Percentiles rank a stretch among this genome's conserved stretches.
Evolutionary conservation across 2,888 invertebrate species (phyloP).

Genomic region (Dasypolia templi): DNA sequence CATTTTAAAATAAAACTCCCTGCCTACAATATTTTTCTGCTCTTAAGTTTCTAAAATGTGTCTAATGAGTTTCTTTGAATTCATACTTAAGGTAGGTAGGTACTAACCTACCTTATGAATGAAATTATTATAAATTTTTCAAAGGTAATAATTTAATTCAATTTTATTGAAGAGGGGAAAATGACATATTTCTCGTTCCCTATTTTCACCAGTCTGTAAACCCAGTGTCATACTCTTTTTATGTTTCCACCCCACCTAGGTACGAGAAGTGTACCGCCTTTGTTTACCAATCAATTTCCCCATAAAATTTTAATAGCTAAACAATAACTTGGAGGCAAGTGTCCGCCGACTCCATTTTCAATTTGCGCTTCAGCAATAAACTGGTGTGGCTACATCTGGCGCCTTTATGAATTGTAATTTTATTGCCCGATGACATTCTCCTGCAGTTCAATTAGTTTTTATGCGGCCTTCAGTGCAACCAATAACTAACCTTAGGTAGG

Average conservation of each 20-base stretch:
- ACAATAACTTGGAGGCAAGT: conserved; percentile 84
- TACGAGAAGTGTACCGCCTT: conserved; percentile 12
- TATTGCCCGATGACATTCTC: conserved; percentile 83
- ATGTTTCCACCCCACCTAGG: conserved; percentile 16
- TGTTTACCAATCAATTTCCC: conserved; percentile 66
- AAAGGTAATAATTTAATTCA: neutral
- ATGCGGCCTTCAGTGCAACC: conserved; percentile 68
- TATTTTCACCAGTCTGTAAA: conserved; percentile 26
- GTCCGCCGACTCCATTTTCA: conserved; percentile 81
- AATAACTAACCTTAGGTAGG: conserved; percentile 16
- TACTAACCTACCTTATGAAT: neutral
- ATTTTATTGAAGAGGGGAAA: neutral
- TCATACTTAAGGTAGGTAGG: neutral
- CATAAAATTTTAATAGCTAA: conserved; percentile 82
- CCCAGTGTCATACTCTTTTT: conserved; percentile 32
- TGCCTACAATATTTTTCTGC: neutral
- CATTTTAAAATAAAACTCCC: neutral
- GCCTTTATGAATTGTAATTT: conserved; percentile 86
- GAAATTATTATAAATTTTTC: neutral
- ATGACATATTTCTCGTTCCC: conserved; percentile 5
- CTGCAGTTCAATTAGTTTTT: conserved; percentile 86
- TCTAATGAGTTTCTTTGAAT: neutral
- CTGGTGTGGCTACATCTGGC: conserved; percentile 83
- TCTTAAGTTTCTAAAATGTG: neutral
- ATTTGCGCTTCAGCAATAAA: conserved; percentile 86